Conservation (phyloP, 2,797 vertebrate species). For the Thaleichthys pacificus region DNA sequence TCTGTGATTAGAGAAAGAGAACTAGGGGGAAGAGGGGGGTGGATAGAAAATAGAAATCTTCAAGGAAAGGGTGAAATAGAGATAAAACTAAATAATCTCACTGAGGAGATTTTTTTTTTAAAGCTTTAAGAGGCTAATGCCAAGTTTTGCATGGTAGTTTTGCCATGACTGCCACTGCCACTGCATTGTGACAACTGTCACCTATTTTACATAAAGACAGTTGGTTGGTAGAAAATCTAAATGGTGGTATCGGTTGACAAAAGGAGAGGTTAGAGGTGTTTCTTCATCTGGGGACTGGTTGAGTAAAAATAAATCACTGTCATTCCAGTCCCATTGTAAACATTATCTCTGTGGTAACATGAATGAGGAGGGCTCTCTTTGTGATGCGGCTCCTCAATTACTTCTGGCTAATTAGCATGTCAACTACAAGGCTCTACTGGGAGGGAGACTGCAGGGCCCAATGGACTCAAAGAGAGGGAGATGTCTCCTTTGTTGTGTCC, state of each 20-base stretch:
- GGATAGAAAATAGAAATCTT: background rate
- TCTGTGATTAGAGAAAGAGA: background rate
- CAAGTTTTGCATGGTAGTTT: background rate
- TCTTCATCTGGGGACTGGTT: background rate
- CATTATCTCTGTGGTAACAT: background rate
- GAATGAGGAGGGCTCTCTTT: background rate
- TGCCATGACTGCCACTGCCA: background rate
- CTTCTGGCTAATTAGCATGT: conserved; percentile 1
- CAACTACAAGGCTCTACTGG: background rate
- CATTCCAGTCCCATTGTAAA: conserved; percentile 2
- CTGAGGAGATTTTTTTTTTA: background rate
- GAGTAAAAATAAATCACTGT: background rate
- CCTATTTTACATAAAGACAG: background rate
- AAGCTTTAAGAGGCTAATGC: background rate
- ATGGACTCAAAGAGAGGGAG: background rate
- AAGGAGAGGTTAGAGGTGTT: background rate
- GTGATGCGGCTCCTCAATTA: background rate
- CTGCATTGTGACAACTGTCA: too few species aligned
- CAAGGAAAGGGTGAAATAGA: background rate
- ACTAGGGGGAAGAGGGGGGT: background rate
- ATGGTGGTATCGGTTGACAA: background rate
- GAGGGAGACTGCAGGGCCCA: background rate
- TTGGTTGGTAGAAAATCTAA: background rate
- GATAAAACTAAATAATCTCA: background rate
- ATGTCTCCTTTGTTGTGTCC: background rate